Base-by-base conservation (phyloP, 2,888 invertebrate genomes). In the Microctonus brassicae region DNA sequence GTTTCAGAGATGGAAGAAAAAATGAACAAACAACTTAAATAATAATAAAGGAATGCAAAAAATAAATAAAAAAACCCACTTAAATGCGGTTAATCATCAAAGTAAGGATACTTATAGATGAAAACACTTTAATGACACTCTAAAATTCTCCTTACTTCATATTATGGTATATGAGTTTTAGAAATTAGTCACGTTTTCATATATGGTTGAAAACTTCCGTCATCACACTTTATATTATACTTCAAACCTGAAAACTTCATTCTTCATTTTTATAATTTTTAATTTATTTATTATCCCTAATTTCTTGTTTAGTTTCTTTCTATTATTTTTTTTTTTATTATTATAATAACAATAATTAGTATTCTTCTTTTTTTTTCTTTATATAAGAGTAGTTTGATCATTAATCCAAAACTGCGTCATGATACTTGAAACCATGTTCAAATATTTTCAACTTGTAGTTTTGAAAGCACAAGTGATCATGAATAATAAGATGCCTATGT, bases 141-240 rank as follows among this genome's bases (percentile, higher is more conserved):
- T 24, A 26, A 47, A 55, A 55, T 7, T 55, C 55, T 55, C 33
- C 58, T 33, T 6, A 29, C 26, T 24, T 11, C 22, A 26, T 58
- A 33, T 58, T 33, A 20, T 33, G 17, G 20, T 33, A 17, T 29
- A 13, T 58, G n/a, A 10, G 26, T 2, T 58, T 34, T 13, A 58
- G 33, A 10, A 58, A 58, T 58, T 58, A 58, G 58, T 29, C 58
- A 58, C 33, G 58, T 58, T 58, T 26, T 55, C 29, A 57, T 29
- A 26, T 57, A 26, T 57, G 39, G 39, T 39, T 39, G 39, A 47
- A 47, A 58, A 58, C 17, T 33, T 58, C 20, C 7, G 17, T 47
- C 33, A 26, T 58, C 10, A 7, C 29, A 29, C 58, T 58, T 58
- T 20, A 29, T 58, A 26, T 34, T n/a, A n/a, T n/a, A 29, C 26